Evolutionary conservation across 2,888 invertebrate genomes (phyloP).

Genomic region (Acleris emargana): DNA sequence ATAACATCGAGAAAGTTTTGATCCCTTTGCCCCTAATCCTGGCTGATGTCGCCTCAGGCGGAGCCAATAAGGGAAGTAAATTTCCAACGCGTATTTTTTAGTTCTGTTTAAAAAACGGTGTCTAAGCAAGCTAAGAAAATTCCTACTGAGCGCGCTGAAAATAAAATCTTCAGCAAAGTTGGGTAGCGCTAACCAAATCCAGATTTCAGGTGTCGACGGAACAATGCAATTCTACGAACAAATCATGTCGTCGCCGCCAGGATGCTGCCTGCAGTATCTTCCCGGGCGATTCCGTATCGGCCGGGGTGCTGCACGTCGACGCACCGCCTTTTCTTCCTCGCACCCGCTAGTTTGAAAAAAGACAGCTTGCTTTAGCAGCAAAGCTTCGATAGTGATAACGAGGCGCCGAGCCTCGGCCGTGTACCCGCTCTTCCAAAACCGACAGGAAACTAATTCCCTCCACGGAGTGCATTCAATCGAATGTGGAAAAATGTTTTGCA

Average conservation of each 20-base stretch:
- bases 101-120: conserved; percentile 4
- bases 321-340: conserved; percentile 12
- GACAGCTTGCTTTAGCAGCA: neutral
- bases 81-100: conserved; percentile 19
- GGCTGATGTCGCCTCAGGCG: conserved; percentile 49
- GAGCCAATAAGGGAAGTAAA: conserved; percentile 29
- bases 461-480: conserved; percentile 31
- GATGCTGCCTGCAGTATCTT: conserved; percentile 39
- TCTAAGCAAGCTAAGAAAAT: conserved; percentile 16
- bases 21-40: conserved; percentile 57
- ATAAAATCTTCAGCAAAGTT: conserved; percentile 32
- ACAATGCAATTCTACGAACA: conserved; percentile 76
- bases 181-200: conserved; percentile 68
- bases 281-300: conserved; percentile 29
- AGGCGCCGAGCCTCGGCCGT: neutral
- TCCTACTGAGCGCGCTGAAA: conserved; percentile 22
- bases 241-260: conserved; percentile 59
- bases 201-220: conserved; percentile 74
- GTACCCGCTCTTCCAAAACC: conserved; percentile 19
- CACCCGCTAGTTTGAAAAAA: neutral
- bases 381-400: conserved; percentile 8
- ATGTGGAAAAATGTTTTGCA: conserved; percentile 8
- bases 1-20: conserved; percentile 57
- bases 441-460: conserved; percentile 42
- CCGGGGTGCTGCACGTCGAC: neutral